Evolutionary conservation across 2,113 vertebrate species (phyloP).

Genomic region (Tragelaphus scriptus): DNA sequence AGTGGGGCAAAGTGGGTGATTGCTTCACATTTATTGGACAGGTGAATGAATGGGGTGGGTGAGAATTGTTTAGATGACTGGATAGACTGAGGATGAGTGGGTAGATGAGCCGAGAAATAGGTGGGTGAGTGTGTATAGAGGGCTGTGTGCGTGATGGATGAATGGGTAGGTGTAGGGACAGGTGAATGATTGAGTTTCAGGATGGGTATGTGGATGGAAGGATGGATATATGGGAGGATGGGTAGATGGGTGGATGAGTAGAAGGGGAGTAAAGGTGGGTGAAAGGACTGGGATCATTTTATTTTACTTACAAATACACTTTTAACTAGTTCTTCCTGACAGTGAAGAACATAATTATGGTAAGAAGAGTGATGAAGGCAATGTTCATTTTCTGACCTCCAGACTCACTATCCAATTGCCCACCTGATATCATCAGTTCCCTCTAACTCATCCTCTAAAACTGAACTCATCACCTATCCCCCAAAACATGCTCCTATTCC

Average conservation of each 20-base stretch:
- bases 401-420: not conserved
- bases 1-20: not conserved
- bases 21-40: not conserved
- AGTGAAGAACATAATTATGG: not conserved
- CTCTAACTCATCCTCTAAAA: slow-evolving; percentile 34
- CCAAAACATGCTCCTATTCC: not conserved
- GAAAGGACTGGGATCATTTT: not conserved
- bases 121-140: not conserved
- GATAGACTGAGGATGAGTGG: not conserved
- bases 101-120: too few relatives aligned
- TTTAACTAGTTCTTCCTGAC: not conserved
- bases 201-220: not conserved
- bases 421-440: not conserved
- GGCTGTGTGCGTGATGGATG: not conserved
- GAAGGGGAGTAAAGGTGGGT: not conserved
- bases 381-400: not conserved
- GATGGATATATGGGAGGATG: not conserved
- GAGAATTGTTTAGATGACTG: not conserved
- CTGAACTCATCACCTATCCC: not conserved
- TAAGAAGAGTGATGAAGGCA: not conserved
- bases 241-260: not conserved
- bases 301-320: not conserved
- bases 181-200: not conserved
- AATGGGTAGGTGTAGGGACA: not conserved
- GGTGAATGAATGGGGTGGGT: not conserved